These are phyloP conservation scores for Tamandua tetradactyla DNA, from an alignment of 2,797 vertebrate species.

Conservation along the genomic window DNA sequence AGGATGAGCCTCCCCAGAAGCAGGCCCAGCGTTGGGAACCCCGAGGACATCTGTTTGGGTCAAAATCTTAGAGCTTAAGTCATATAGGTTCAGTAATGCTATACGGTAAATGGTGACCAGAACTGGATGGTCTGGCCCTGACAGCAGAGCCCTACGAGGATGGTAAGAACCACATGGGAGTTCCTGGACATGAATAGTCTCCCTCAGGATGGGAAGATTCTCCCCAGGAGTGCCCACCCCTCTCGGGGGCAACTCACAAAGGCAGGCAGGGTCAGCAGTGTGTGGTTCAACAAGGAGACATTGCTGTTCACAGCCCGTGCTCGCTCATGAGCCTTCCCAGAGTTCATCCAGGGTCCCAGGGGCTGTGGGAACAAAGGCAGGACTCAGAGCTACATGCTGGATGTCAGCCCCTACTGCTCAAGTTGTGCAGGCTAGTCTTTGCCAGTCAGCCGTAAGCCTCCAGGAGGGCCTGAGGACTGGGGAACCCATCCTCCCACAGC, in stretches of 20 bases:
- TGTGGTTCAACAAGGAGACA: constrained; percentile 72
- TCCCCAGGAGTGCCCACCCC: not conserved
- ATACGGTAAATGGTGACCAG: not conserved
- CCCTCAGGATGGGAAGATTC: not conserved
- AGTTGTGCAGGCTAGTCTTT: not conserved
- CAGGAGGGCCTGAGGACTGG: not conserved
- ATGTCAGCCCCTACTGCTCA: not conserved
- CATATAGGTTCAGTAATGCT: not conserved
- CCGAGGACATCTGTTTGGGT: constrained; percentile 63
- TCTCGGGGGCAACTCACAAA: constrained; percentile 63
- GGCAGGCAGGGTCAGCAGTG: constrained; percentile 33
- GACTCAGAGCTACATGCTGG: not conserved
- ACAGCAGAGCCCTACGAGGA: not conserved
- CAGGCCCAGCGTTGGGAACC: constrained; percentile 66
- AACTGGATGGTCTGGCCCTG: not conserved
- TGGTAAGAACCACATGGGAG: not conserved
- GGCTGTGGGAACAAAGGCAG: constrained; percentile 60
- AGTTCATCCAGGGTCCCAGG: constrained; percentile 79
- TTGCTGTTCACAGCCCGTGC: constrained; percentile 73
- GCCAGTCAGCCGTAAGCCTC: not conserved
- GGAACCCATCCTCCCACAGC: not conserved
- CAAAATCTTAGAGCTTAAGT: not conserved
- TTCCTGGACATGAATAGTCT: not conserved
- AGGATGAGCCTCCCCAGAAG: constrained; percentile 78
- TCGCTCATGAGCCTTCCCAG: constrained; percentile 74